phyloP scores from a whole-genome alignment of 2,113 vertebrate genomes.

The Istiophorus platypterus region DNA sequence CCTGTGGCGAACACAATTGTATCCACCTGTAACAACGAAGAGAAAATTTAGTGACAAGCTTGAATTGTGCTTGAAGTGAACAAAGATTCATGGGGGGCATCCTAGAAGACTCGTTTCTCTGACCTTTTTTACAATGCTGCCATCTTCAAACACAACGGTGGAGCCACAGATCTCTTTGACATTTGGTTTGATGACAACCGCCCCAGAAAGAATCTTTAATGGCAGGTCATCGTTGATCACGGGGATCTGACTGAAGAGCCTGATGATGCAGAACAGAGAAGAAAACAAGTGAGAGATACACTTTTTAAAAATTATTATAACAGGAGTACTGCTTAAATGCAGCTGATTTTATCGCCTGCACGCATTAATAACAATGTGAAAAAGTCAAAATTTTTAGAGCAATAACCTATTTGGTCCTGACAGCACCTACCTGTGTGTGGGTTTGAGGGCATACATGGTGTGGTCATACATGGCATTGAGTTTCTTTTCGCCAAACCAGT shows the following conservation, averaged over 20 bases:
- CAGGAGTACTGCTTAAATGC: background rate
- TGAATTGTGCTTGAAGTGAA: background rate
- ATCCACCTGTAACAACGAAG: slow-evolving; percentile 79
- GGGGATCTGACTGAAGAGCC: slow-evolving; percentile 83
- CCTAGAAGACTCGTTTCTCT: background rate
- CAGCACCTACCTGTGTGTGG: slow-evolving; percentile 82
- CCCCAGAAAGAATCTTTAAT: slow-evolving; percentile 88
- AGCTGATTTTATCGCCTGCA: background rate
- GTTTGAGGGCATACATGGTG: slow-evolving; percentile 87
- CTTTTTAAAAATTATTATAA: background rate
- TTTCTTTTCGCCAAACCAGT: slow-evolving; percentile 76
- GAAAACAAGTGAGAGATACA: background rate
- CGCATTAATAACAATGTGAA: background rate
- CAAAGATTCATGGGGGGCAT: background rate
- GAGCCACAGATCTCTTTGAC: slow-evolving; percentile 88
- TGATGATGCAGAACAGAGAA: slow-evolving; percentile 22
- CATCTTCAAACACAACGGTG: slow-evolving; percentile 89
- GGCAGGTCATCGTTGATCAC: slow-evolving; percentile 91
- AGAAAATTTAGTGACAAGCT: background rate
- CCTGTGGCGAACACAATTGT: slow-evolving; percentile 92
- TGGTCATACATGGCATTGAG: slow-evolving; percentile 88
- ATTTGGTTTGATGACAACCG: slow-evolving; percentile 88
- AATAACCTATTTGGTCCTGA: too few relatives aligned
- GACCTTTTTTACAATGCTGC: slow-evolving; percentile 86
- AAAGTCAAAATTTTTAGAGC: too few relatives aligned